phyloP scores from a whole-genome alignment of 2,113 vertebrate genomes.

The Tetrao urogallus region DNA sequence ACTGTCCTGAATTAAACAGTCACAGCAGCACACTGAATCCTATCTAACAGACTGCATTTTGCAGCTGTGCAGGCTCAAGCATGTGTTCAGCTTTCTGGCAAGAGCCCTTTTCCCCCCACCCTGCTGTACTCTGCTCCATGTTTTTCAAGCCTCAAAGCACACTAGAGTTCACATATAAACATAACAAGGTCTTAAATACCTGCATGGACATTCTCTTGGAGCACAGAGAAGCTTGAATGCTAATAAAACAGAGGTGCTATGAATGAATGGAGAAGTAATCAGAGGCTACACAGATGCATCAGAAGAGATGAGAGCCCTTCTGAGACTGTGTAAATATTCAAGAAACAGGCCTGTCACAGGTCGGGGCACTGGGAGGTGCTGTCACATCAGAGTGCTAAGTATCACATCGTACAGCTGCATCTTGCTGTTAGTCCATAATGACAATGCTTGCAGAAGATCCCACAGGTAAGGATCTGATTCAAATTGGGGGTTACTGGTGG shows the following conservation, averaged over 20 bases:
- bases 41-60: background rate
- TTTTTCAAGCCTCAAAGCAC: background rate
- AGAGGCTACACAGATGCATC: background rate
- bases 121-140: background rate
- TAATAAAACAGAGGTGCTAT: background rate
- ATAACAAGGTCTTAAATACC: background rate
- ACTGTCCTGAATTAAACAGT: background rate
- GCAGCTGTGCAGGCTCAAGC: background rate
- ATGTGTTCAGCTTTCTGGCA: background rate
- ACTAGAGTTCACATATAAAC: background rate
- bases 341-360: background rate
- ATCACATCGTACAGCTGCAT: accelerated
- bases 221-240: background rate
- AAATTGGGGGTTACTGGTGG: background rate
- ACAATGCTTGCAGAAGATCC: background rate
- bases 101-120: background rate
- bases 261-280: background rate
- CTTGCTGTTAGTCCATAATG: background rate
- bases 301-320: background rate
- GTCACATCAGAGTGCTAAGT: background rate
- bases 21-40: background rate
- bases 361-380: background rate
- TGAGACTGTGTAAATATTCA: background rate
- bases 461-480: background rate
- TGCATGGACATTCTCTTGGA: background rate